These are phyloP conservation scores for Cyclophora albipunctata DNA, from an alignment of 2,888 invertebrate species.

Conservation along the genomic window DNA sequence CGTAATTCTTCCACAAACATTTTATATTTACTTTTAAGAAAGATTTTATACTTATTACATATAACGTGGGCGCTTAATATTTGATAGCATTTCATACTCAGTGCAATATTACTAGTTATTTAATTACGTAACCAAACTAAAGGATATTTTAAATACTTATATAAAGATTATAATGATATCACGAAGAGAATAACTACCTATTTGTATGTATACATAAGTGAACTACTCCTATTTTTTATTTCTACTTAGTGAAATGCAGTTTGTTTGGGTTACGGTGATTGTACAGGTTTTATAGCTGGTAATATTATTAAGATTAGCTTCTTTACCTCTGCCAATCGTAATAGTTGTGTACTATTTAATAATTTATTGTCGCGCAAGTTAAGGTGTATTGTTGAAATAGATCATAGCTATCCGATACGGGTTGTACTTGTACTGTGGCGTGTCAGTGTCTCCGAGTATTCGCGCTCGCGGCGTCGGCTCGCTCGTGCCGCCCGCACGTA, in stretches of 20 bases:
- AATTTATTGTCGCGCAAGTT: constrained; percentile 73
- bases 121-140: constrained; percentile 77
- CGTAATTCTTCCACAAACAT: constrained; percentile 67
- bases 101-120: constrained; percentile 78
- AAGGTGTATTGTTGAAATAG: constrained; percentile 68
- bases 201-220: constrained; percentile 69
- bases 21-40: constrained; percentile 72
- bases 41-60: constrained; percentile 58
- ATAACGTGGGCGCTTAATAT: constrained; percentile 73
- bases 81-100: constrained; percentile 76
- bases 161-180: constrained; percentile 53
- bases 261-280: constrained; percentile 72
- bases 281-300: constrained; percentile 75
- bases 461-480: no score
- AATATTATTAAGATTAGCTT: constrained; percentile 70
- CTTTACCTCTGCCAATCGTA: constrained; percentile 75
- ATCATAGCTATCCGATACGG: constrained; percentile 71
- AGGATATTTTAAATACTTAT: constrained; percentile 71
- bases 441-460: constrained; percentile 13
- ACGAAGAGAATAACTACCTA: constrained; percentile 71
- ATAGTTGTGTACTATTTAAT: constrained; percentile 71
- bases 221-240: constrained; percentile 60
- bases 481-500: constrained; percentile 2
- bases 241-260: constrained; percentile 60
- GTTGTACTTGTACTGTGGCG: constrained; percentile 22